Percentiles rank a stretch among this genome's conserved stretches.
phyloP scores from a whole-genome alignment of 53 echinoderm and acorn worm species.

The Holothuria leucospilota region DNA sequence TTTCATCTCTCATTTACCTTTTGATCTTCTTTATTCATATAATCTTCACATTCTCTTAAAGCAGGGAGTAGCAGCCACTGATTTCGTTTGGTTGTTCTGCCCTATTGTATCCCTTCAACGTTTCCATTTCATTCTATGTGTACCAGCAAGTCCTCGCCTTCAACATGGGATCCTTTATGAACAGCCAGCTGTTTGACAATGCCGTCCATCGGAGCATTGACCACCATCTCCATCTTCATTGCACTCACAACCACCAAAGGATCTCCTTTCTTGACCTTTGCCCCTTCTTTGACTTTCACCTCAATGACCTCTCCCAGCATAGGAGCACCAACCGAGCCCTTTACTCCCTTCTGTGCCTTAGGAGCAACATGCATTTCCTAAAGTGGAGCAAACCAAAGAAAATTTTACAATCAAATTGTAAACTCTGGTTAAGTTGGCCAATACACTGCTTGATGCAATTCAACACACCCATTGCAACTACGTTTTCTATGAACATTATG shows the following conservation, averaged over 20 bases:
- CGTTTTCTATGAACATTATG: too few relatives aligned
- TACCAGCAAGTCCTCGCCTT: slow-evolving; percentile 88
- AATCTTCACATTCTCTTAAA: neutral
- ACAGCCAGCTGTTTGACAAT: slow-evolving; percentile 77
- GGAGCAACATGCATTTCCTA: slow-evolving; percentile 94
- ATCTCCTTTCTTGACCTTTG: slow-evolving; percentile 85
- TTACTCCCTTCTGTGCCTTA: slow-evolving; percentile 79
- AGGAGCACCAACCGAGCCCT: slow-evolving; percentile 95
- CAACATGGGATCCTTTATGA: slow-evolving; percentile 72
- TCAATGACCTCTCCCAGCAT: slow-evolving; percentile 97
- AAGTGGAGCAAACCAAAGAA: neutral
- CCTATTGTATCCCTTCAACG: too few relatives aligned
- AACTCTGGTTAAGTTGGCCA: too few relatives aligned
- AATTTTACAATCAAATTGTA: too few relatives aligned
- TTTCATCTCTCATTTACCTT: neutral
- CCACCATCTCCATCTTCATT: slow-evolving; percentile 99
- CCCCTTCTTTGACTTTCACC: slow-evolving; percentile 78
- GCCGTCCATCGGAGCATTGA: slow-evolving; percentile 83
- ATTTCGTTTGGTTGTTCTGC: neutral
- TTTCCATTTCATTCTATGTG: slow-evolving; percentile 69
- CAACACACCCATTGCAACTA: too few relatives aligned
- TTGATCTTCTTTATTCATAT: neutral
- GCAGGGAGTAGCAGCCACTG: neutral
- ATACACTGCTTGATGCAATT: too few relatives aligned
- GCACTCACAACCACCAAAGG: slow-evolving; percentile 92